Evolutionary conservation across 2,888 invertebrate species (phyloP).

Genomic region (Drosophila merina): DNA sequence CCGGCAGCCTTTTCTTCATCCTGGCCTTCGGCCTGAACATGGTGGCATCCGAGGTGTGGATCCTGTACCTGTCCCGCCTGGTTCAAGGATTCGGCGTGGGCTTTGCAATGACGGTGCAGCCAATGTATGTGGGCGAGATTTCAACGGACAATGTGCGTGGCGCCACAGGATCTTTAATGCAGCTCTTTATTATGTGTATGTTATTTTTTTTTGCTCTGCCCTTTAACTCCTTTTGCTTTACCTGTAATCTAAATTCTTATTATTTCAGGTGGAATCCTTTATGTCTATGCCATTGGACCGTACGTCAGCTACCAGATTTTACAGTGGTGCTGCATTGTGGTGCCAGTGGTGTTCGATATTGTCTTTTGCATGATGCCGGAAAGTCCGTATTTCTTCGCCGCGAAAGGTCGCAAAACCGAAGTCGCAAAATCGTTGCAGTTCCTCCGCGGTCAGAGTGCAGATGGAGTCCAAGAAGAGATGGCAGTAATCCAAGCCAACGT

Average conservation of each 20-base stretch:
- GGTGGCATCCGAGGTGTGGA: constrained; percentile 86
- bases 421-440: constrained; percentile 88
- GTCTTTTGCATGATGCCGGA: constrained; percentile 91
- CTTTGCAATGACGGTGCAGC: constrained; percentile 89
- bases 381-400: constrained; percentile 89
- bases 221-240: not conserved
- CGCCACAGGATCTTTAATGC: constrained; percentile 91
- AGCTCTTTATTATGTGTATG: constrained; percentile 87
- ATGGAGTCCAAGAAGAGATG: constrained; percentile 87
- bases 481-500: constrained; percentile 86
- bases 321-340: constrained; percentile 87
- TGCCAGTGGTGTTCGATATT: constrained; percentile 87
- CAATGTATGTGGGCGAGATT: constrained; percentile 95
- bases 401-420: constrained; percentile 85
- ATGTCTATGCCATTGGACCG: constrained; percentile 89
- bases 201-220: not conserved
- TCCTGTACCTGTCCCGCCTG: constrained; percentile 84
- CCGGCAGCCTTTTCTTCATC: constrained; percentile 88
- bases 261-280: constrained; percentile 86
- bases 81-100: constrained; percentile 87
- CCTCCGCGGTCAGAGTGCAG: constrained; percentile 87
- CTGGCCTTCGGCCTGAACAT: constrained; percentile 89
- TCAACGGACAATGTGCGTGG: constrained; percentile 92
- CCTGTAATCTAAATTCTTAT: not conserved
- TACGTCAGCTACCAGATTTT: constrained; percentile 87